Conservation (phyloP, 2,888 invertebrate species). For the Tiliacea citrago region DNA sequence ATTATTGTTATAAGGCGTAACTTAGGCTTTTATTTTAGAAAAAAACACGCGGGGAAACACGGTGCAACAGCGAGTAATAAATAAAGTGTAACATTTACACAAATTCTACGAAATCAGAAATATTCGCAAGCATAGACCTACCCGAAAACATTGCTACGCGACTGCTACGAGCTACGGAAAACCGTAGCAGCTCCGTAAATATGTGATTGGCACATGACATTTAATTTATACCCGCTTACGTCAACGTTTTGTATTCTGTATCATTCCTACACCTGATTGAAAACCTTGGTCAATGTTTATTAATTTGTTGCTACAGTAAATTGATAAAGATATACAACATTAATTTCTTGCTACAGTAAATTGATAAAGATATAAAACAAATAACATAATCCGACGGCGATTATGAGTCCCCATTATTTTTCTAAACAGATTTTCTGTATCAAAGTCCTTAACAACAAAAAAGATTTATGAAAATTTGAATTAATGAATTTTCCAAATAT, state of each 20-base stretch:
- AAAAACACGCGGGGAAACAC: too few species aligned
- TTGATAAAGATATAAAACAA: not conserved
- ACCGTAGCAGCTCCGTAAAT: not conserved
- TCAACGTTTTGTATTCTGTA: not conserved
- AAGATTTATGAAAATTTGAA: not conserved
- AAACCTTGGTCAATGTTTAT: not conserved
- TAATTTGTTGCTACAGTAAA: not conserved
- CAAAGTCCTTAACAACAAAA: not conserved
- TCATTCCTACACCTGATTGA: not conserved
- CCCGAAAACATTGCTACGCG: slow-evolving; percentile 10
- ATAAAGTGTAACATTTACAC: not conserved
- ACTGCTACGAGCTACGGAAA: slow-evolving; percentile 35
- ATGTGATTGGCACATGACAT: not conserved
- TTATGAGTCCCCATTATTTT: slow-evolving; percentile 4
- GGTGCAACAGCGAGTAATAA: not conserved
- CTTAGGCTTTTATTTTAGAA: too few species aligned
- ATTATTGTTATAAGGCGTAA: too few species aligned
- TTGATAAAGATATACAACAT: not conserved
- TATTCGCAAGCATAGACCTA: not conserved
- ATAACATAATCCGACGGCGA: slow-evolving; percentile 5
- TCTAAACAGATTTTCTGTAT: not conserved
- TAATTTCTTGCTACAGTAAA: not conserved
- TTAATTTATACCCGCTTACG: not conserved
- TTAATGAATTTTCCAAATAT: not conserved
- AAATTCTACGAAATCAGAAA: slow-evolving; percentile 1